Evolutionary conservation across 2,797 vertebrate species (phyloP), one percentile per base, ranked within the genome.

Genomic region (Ctenochaetus hawaiiensis): DNA sequence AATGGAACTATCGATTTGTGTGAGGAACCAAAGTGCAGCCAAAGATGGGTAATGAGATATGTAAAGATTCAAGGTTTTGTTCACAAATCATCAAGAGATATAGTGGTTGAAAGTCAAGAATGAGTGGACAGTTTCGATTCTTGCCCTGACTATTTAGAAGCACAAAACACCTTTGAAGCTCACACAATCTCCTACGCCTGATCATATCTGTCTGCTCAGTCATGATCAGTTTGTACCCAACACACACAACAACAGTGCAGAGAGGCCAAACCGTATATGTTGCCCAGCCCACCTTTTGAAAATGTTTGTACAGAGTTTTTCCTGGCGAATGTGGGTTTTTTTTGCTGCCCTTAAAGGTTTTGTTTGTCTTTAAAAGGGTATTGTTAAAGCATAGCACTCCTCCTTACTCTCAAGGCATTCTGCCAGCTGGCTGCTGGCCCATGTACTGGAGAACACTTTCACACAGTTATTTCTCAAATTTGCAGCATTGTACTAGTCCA

Each of bases 61-160:
- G 22, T 74, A 75, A 78, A 64, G 77, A 72, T 41, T 8, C 14
- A 12, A 23, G 54, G 65, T 64, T 77, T 67, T 59, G 45, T 44
- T 66, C 37, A 51, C 34, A 65, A 22, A 51, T 71, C 8, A 14
- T 54, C 56, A 41, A 30, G 48, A 72, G 30, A 59, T 61, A 41
- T 67, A 69, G 71, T 77, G 77, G 53, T 68, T 63, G 12, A 5
- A 62, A 62, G 61, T 66, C 58, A 73, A 67, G 26, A 86, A 51
- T 77, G 76, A 81, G 67, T 30, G 61, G 79, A 72, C 70, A 54
- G 76, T 68, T 89, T 89, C n/a, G 1, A 53, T 86, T 77, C 76
- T 79, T 72, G 22, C 12, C 60, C 30, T 53, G 58, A 68, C 56
- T 66, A 37, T 61, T 67, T 6, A 6, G 41, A 48, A 37, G 45